Evolutionary conservation across 1,140 invertebrate species (phyloP).

Genomic region (Saccostrea glomerata): DNA sequence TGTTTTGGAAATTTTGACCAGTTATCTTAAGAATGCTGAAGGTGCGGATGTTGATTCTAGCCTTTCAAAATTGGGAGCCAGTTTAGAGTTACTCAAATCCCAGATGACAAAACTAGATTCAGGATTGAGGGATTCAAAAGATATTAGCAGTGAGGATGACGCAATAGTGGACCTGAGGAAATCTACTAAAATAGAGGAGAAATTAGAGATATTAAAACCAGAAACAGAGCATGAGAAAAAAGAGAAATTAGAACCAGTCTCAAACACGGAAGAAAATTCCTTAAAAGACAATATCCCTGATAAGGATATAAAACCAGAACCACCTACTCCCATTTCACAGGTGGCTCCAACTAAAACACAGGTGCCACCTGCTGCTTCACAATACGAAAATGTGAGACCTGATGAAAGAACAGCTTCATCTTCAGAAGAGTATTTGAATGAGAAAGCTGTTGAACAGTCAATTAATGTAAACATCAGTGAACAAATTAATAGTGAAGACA

Average conservation of each 20-base stretch:
- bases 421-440: not conserved
- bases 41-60: not conserved
- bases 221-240: not conserved
- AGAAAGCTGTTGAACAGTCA: not conserved
- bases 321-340: not conserved
- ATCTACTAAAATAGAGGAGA: not conserved
- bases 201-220: not conserved
- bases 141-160: not conserved
- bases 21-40: not conserved
- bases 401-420: not conserved
- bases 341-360: not conserved
- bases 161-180: not conserved
- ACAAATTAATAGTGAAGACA: not conserved
- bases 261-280: not conserved
- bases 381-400: not conserved
- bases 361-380: not conserved
- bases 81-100: constrained; percentile 13
- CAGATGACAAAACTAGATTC: not conserved
- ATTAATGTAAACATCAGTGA: not conserved
- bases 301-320: not conserved
- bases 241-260: not conserved
- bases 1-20: constrained; percentile 17
- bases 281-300: not conserved
- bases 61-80: not conserved
- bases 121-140: not conserved